Percentiles rank a stretch among this genome's conserved stretches.
Conservation (phyloP, 2,888 invertebrate species). For the Bedellia somnulentella region DNA sequence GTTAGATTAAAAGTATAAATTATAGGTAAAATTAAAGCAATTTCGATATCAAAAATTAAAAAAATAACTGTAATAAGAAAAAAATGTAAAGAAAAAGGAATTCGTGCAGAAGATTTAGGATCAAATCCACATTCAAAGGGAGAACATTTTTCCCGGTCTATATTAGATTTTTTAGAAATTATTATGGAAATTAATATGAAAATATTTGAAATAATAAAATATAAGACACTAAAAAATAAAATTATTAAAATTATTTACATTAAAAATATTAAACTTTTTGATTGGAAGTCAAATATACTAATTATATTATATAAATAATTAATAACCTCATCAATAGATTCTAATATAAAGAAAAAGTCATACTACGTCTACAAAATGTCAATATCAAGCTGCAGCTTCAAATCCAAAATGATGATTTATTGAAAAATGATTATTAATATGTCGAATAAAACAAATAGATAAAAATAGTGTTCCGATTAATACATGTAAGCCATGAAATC, state of each 20-base stretch:
- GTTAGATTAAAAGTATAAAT: slow-evolving; percentile 33
- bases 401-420: slow-evolving; percentile 35
- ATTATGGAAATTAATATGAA: slow-evolving; percentile 51
- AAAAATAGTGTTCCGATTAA: slow-evolving; percentile 53
- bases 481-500: slow-evolving; percentile 76
- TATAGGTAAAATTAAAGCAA: slow-evolving; percentile 64
- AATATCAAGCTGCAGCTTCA: slow-evolving; percentile 41
- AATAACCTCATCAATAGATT: slow-evolving; percentile 71
- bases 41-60: slow-evolving; percentile 75
- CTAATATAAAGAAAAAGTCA: slow-evolving; percentile 51
- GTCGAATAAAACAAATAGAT: slow-evolving; percentile 23
- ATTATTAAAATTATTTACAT: slow-evolving; percentile 62
- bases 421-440: slow-evolving; percentile 37
- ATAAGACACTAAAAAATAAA: slow-evolving; percentile 23
- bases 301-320: slow-evolving; percentile 68
- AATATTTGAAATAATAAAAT: slow-evolving; percentile 39
- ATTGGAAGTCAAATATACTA: slow-evolving; percentile 74
- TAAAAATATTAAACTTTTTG: slow-evolving; percentile 62
- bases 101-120: no score
- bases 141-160: slow-evolving; percentile 65
- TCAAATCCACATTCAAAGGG: slow-evolving; percentile 62
- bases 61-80: slow-evolving; percentile 71
- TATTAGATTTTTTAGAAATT: slow-evolving; percentile 59
- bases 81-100: slow-evolving; percentile 56
- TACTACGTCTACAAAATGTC: slow-evolving; percentile 41